A percentile compares a stretch with the other conserved stretches of the same genome.
These are phyloP conservation scores for Cryptocheilus praepositus DNA, from an alignment of 2,888 invertebrate species.

Conservation along the genomic window DNA sequence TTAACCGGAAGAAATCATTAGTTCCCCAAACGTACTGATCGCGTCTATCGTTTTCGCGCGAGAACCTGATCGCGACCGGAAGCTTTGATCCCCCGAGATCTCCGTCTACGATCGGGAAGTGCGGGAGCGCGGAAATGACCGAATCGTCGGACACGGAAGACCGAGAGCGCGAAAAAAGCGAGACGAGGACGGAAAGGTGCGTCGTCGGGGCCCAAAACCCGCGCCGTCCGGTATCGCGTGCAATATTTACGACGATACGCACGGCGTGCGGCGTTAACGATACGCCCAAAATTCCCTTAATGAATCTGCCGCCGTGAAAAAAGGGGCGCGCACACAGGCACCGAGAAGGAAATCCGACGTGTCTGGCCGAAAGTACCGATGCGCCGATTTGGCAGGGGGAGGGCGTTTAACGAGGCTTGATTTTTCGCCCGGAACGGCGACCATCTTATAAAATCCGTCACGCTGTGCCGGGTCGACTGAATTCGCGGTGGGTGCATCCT, in stretches of 20 bases:
- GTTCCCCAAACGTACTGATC: too few species aligned
- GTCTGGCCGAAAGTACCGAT: neutral
- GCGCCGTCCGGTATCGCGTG: too few species aligned
- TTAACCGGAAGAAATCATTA: too few species aligned
- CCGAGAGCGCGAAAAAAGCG: conserved; percentile 19
- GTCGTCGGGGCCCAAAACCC: too few species aligned
- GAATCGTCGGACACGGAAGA: neutral
- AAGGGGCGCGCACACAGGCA: neutral
- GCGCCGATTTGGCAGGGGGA: neutral
- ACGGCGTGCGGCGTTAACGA: conserved; percentile 27
- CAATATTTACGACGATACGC: too few species aligned
- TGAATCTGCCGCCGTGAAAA: neutral
- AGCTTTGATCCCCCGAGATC: too few species aligned
- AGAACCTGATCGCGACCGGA: too few species aligned
- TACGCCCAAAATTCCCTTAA: conserved; percentile 4
- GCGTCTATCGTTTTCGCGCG: too few species aligned
- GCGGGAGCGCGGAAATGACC: too few species aligned
- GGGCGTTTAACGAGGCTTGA: conserved; percentile 9
- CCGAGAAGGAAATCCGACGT: neutral
- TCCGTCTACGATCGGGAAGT: too few species aligned
- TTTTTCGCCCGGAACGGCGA: conserved; percentile 6
- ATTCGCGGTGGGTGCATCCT: conserved; percentile 6
- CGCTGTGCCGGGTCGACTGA: conserved; percentile 6
- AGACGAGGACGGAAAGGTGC: too few species aligned
- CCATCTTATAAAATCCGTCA: conserved; percentile 3